Evolutionary conservation across 2,113 vertebrate genomes (phyloP).

Genomic region (Pluvianellus socialis): DNA sequence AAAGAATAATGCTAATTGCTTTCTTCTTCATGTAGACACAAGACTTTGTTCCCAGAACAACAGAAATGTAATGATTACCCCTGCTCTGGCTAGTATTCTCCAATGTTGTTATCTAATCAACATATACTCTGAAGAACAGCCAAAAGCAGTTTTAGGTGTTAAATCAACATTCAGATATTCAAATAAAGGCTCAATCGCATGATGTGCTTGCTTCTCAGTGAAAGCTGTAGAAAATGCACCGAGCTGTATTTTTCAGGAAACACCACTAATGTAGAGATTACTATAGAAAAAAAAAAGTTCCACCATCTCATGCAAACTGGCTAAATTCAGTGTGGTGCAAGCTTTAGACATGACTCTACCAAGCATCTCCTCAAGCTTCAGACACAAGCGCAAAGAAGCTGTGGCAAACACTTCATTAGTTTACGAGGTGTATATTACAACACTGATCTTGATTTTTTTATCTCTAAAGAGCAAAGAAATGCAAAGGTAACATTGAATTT

Average conservation of each 20-base stretch:
- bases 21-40: neutral
- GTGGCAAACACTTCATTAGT: neutral
- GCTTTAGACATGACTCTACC: neutral
- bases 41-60: neutral
- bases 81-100: neutral
- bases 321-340: neutral
- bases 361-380: neutral
- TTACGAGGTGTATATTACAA: neutral
- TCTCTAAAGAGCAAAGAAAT: neutral
- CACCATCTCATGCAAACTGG: neutral
- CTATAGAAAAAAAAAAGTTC: neutral
- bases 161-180: neutral
- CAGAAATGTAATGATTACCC: neutral
- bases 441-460: neutral
- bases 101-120: neutral
- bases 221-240: neutral
- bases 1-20: neutral
- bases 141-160: neutral
- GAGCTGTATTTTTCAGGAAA: neutral
- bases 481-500: neutral
- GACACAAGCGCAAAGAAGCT: neutral
- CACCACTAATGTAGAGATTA: neutral
- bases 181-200: neutral
- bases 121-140: neutral
- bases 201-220: neutral